These are phyloP conservation scores for Pteromalus puparum DNA, from an alignment of 1,140 invertebrate genomes.

Conservation along the genomic window DNA sequence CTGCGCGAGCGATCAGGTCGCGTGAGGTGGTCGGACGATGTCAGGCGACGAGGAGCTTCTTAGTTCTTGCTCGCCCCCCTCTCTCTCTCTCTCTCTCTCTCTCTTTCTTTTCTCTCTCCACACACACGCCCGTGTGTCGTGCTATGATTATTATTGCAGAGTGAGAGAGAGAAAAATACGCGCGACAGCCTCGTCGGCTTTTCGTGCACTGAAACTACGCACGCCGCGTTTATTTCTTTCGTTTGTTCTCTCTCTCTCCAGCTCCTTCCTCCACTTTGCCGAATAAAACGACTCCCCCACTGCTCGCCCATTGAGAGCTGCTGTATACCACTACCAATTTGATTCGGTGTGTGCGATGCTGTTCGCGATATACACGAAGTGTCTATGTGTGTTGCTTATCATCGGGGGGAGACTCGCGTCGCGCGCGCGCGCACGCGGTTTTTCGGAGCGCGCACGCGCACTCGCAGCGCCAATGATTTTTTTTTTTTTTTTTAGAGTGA, in stretches of 20 bases:
- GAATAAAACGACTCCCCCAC: too few relatives aligned
- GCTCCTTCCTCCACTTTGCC: neutral
- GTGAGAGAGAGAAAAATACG: neutral
- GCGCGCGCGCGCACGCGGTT: neutral
- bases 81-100: neutral
- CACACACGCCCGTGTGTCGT: neutral
- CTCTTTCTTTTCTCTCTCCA: neutral
- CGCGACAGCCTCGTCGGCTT: conserved; percentile 13
- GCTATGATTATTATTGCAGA: neutral
- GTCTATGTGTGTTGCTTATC: neutral
- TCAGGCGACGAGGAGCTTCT: conserved; percentile 2
- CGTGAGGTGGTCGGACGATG: conserved; percentile 45
- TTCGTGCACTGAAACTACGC: neutral
- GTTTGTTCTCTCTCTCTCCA: neutral
- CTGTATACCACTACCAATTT: too few relatives aligned
- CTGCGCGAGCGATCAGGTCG: neutral
- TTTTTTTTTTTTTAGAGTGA: too few relatives aligned
- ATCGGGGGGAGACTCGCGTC: too few relatives aligned
- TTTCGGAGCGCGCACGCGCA: conserved; percentile 24
- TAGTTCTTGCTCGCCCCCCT: neutral
- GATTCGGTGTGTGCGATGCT: too few relatives aligned
- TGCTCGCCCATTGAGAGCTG: too few relatives aligned
- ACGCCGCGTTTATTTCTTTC: neutral
- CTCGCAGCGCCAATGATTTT: neutral
- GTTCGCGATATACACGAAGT: too few relatives aligned